Conservation (phyloP, 2,797 vertebrate genomes). For the Clarias laeviceps region DNA sequence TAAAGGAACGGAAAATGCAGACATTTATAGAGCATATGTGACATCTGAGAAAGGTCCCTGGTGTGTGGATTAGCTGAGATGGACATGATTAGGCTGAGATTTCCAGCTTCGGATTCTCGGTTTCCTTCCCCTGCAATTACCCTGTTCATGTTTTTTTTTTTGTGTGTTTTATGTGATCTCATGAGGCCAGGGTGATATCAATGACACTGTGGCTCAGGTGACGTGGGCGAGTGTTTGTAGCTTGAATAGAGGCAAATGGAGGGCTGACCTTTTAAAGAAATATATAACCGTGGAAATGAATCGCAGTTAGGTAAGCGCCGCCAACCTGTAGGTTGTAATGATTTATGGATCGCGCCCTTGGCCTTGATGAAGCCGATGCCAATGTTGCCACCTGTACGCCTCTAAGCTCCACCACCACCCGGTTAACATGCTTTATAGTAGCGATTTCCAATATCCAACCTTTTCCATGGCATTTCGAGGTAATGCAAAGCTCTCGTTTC, state of each 20-base stretch:
- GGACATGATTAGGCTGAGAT: conserved; percentile 22
- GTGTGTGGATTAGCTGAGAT: conserved; percentile 10
- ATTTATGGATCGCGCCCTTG: conserved; percentile 73
- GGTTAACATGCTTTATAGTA: conserved; percentile 18
- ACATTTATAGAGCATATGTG: conserved; percentile 25
- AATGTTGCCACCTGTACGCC: conserved; percentile 25
- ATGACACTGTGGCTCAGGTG: conserved; percentile 64
- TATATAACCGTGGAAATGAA: conserved; percentile 67
- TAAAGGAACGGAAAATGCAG: conserved; percentile 20
- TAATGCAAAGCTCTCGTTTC: conserved; percentile 3
- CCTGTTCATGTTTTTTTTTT: background rate
- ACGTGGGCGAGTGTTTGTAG: conserved; percentile 68
- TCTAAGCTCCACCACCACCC: conserved; percentile 4
- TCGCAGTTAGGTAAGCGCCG: conserved; percentile 64
- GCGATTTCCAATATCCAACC: conserved; percentile 34
- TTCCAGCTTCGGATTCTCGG: background rate
- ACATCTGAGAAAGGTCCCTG: conserved; percentile 7
- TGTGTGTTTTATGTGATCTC: conserved; percentile 57
- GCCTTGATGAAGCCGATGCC: conserved; percentile 28
- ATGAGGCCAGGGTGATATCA: conserved; percentile 70
- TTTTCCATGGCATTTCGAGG: conserved; percentile 32
- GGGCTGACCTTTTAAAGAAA: conserved; percentile 73
- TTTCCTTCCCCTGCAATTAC: background rate
- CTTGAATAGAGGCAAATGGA: conserved; percentile 66
- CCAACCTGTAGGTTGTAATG: conserved; percentile 69